These are phyloP conservation scores for Melieria crassipennis DNA, from an alignment of 2,888 invertebrate species.

Conservation along the genomic window DNA sequence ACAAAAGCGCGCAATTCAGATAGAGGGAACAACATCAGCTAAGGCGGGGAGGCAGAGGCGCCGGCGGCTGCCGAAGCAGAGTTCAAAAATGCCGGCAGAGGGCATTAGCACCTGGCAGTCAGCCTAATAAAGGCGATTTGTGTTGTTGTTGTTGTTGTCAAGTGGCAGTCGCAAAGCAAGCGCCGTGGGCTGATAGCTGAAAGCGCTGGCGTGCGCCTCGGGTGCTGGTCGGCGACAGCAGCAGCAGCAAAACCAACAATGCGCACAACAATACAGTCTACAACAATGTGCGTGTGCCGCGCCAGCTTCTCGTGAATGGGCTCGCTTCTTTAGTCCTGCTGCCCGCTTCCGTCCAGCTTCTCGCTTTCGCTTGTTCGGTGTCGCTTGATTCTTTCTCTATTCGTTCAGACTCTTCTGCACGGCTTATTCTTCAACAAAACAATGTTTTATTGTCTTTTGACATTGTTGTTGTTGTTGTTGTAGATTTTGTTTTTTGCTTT, in stretches of 20 bases:
- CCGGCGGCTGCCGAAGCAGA: background rate
- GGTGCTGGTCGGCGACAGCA: slow-evolving; percentile 2
- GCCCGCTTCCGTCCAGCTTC: too few species aligned
- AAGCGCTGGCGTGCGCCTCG: background rate
- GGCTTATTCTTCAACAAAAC: slow-evolving; percentile 10
- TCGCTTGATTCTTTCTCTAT: too few species aligned
- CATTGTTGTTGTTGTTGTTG: slow-evolving; percentile 7
- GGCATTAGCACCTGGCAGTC: slow-evolving; percentile 35
- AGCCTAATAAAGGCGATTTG: slow-evolving; percentile 27
- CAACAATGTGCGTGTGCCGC: too few species aligned
- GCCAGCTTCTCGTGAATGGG: too few species aligned
- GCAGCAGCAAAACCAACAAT: slow-evolving; percentile 1
- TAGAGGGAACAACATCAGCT: background rate
- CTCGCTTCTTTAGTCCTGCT: too few species aligned
- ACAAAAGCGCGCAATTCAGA: background rate
- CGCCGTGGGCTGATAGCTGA: too few species aligned
- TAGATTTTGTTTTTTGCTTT: too few species aligned
- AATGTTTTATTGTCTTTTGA: slow-evolving; percentile 12
- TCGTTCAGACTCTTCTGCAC: background rate
- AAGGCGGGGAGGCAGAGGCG: background rate
- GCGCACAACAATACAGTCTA: background rate
- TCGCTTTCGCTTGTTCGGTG: too few species aligned
- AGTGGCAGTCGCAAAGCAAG: too few species aligned
- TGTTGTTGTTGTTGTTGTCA: background rate
- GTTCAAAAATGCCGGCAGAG: slow-evolving; percentile 25